Evolutionary conservation across 2,888 invertebrate species (phyloP).

Genomic region (Platycheirus albimanus): DNA sequence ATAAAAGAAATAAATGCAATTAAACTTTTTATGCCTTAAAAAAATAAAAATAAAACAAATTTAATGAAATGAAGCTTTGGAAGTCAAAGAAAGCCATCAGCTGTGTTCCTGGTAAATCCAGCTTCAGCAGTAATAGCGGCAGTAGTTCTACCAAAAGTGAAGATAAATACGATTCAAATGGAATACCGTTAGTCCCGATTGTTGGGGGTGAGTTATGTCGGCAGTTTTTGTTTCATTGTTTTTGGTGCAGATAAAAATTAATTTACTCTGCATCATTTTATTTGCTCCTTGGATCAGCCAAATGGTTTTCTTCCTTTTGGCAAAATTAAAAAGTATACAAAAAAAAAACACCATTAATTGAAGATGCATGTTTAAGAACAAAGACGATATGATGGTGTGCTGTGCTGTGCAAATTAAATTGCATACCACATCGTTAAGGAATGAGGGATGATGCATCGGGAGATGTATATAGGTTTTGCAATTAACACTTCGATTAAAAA

Average conservation of each 20-base stretch:
- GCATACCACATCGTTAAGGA: conserved; percentile 29
- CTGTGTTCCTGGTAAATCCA: conserved; percentile 82
- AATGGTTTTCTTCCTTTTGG: conserved; percentile 17
- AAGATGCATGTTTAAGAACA: conserved; percentile 52
- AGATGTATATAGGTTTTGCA: conserved; percentile 48
- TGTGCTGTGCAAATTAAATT: neutral
- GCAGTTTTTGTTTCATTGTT: conserved; percentile 44
- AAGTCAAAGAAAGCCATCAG: conserved; percentile 82
- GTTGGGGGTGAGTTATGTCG: conserved; percentile 78
- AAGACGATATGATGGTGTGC: conserved; percentile 41
- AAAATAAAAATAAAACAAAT: conserved; percentile 6
- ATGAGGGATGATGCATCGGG: conserved; percentile 33
- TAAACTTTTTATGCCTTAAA: conserved; percentile 45
- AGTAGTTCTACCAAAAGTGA: conserved; percentile 78
- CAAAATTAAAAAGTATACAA: conserved; percentile 34
- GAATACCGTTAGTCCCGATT: conserved; percentile 81
- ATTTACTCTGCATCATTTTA: conserved; percentile 48
- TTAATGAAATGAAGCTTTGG: conserved; percentile 81
- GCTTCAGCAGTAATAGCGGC: conserved; percentile 67
- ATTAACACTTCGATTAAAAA: conserved; percentile 67
- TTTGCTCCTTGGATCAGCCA: conserved; percentile 26
- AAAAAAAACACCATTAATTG: conserved; percentile 61
- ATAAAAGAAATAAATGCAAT: conserved; percentile 31
- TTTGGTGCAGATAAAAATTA: conserved; percentile 43
- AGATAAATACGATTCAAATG: conserved; percentile 76